Evolutionary conservation across 2,113 vertebrate species (phyloP).

Genomic region (Cyprinus carpio): DNA sequence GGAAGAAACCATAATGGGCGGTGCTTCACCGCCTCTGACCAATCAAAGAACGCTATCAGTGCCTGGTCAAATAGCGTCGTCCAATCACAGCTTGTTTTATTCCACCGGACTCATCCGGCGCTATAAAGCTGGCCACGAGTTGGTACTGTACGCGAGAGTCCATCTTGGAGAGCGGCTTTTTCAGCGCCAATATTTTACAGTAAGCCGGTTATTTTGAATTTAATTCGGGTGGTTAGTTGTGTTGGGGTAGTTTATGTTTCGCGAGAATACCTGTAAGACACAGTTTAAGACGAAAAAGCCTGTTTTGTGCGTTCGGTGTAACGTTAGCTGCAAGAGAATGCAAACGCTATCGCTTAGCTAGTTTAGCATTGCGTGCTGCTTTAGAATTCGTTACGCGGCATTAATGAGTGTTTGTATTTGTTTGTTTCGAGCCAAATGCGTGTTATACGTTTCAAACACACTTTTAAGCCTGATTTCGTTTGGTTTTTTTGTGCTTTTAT

Average conservation of each 20-base stretch:
- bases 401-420: background rate
- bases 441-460: background rate
- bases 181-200: conserved; percentile 39
- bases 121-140: conserved; percentile 59
- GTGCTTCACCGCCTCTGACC: background rate
- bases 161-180: conserved; percentile 53
- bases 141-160: conserved; percentile 47
- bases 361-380: conserved; percentile 1
- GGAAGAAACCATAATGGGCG: background rate
- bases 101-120: conserved; percentile 30
- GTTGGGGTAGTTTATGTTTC: background rate
- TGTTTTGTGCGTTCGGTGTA: background rate
- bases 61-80: background rate
- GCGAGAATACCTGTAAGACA: no score
- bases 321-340: background rate
- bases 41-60: conserved; percentile 21
- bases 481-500: background rate
- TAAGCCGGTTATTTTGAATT: conserved; percentile 45
- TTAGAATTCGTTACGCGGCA: background rate
- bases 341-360: background rate
- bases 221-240: background rate
- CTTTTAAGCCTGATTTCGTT: background rate
- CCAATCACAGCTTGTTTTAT: conserved; percentile 37
- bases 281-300: background rate
- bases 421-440: background rate